Evolutionary conservation across 2,888 invertebrate species (phyloP).

Genomic region (Microplitis deprimator): DNA sequence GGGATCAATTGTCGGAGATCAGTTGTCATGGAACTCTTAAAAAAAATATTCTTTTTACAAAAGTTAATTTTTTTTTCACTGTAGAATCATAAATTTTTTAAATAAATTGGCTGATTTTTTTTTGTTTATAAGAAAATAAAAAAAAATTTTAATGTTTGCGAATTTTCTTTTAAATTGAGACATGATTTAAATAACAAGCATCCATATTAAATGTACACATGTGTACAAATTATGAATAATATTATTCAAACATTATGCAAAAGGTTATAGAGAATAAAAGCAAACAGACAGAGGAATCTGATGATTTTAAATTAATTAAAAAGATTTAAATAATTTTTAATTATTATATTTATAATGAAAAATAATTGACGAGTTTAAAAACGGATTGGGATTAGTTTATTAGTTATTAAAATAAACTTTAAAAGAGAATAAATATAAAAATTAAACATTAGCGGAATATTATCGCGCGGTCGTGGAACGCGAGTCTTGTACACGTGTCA

Average conservation of each 20-base stretch:
- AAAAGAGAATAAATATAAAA: constrained; percentile 2
- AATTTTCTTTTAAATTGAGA: constrained; percentile 34
- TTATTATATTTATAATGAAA: too few relatives aligned
- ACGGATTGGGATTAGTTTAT: too few relatives aligned
- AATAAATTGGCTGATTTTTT: too few relatives aligned
- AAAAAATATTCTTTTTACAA: too few relatives aligned
- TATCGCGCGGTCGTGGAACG: constrained; percentile 33
- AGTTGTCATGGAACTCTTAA: too few relatives aligned
- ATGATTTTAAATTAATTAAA: too few relatives aligned
- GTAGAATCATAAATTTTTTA: too few relatives aligned
- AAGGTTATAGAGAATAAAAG: constrained; percentile 1
- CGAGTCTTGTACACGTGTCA: constrained; percentile 51
- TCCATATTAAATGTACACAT: neutral
- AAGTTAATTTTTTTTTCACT: too few relatives aligned
- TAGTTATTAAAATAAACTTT: constrained; percentile 25
- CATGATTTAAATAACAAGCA: neutral
- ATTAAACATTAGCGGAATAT: constrained; percentile 10
- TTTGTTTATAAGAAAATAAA: neutral
- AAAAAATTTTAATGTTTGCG: neutral
- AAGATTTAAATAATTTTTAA: too few relatives aligned
- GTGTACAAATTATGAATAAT: constrained; percentile 69
- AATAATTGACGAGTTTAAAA: too few relatives aligned
- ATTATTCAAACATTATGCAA: constrained; percentile 65
- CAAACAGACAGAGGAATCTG: constrained; percentile 35
- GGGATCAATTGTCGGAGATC: too few relatives aligned